Base-by-base conservation (phyloP, 1,140 invertebrate genomes). In the Triops cancriformis region DNA sequence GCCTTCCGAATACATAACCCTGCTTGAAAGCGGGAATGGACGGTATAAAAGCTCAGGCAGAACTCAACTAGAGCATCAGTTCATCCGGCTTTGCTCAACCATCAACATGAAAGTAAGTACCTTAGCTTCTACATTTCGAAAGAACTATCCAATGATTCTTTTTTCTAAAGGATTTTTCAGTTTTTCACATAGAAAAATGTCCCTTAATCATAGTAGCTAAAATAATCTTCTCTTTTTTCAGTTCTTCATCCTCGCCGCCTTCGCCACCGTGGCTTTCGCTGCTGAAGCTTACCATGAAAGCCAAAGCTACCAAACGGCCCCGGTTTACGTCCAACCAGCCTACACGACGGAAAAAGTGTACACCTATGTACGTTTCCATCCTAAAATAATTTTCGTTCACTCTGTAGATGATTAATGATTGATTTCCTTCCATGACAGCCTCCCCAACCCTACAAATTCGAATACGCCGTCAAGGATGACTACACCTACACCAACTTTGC, bases 401-500 rank as follows among this genome's bases (percentile, higher is more conserved):
- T 64, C 23, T 4, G 1, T 18, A 1, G 5, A 6, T 64, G 0
- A 18, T 0, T 14, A 23, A 64, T 23, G 18, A 64, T 6, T 64
- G 18, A 64, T 64, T 64, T n/a, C 14, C 10, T 23, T 64, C 1
- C 18, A 64, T 64, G 10, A 23, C 14, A 76, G 41, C 37, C 75
- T 45, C 75, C 73, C 26, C 73, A 42, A 14, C 73, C 73, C 9
- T 74, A 74, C 26, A 26, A 23, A 10, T 74, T 26, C 73, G 73
- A n/a, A 27, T 79, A 74, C 45, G 72, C 74, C 2, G 79, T 79
- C 1, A 42, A 77, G 76, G 79, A 79, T 76, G 73, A 79, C 31
- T 78, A 77, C 76, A 74, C 72, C 72, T 75, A 76, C 79, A 78
- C 73, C 43, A 76, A 79, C 27, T 79, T 73, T 73, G 64, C 51